Conservation (phyloP, 2,113 vertebrate genomes). For the Podarcis raffonei region DNA sequence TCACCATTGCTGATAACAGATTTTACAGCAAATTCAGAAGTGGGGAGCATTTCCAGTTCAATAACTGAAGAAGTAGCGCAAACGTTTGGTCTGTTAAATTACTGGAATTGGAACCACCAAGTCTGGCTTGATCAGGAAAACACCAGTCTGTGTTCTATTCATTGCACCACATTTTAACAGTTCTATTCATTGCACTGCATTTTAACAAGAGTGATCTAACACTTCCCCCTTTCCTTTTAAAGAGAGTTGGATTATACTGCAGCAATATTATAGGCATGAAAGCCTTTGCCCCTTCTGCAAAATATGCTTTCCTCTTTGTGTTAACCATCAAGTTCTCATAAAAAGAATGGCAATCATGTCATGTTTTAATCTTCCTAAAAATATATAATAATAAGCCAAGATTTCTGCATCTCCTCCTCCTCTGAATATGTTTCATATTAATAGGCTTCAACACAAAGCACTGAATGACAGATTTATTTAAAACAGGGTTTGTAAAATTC, state of each 20-base stretch:
- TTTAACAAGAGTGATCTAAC: slow-evolving; percentile 18
- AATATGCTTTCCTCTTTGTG: neutral
- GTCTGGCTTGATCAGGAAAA: slow-evolving; percentile 34
- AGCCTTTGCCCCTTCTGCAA: slow-evolving; percentile 8
- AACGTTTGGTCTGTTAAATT: neutral
- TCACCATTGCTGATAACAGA: neutral
- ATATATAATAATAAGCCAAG: slow-evolving; percentile 10
- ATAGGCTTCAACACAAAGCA: slow-evolving; percentile 32
- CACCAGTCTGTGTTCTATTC: neutral
- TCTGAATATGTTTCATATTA: neutral
- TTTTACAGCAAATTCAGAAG: slow-evolving; percentile 10
- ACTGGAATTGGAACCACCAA: neutral
- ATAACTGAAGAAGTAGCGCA: neutral
- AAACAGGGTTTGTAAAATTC: slow-evolving; percentile 51
- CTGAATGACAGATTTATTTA: slow-evolving; percentile 33
- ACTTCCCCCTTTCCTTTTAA: neutral
- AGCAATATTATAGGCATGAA: neutral
- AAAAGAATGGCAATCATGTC: slow-evolving; percentile 23
- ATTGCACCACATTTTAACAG: slow-evolving; percentile 10
- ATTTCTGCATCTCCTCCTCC: neutral
- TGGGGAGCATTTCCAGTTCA: neutral
- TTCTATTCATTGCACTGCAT: neutral
- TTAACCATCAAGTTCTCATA: neutral
- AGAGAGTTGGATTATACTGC: neutral
- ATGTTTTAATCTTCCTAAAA: slow-evolving; percentile 34